Evolutionary conservation across 2,797 vertebrate species (phyloP).

Genomic region (Antennarius maculatus): DNA sequence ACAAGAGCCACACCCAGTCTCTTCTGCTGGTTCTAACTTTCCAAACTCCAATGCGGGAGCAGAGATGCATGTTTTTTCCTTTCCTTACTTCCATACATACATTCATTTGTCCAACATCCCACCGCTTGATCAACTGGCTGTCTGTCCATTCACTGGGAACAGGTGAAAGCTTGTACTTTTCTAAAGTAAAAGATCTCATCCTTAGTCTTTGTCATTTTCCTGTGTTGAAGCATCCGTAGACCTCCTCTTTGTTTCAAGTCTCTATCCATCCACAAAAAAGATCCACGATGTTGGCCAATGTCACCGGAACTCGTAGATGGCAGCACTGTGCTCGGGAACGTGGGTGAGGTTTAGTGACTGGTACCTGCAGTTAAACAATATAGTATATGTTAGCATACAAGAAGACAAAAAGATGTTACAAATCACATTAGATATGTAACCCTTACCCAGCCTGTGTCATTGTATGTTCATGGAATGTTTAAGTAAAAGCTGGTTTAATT

Average conservation of each 20-base stretch:
- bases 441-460: background rate
- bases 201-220: constrained; percentile 20
- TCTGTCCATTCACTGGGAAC: constrained; percentile 33
- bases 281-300: constrained; percentile 69
- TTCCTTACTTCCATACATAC: constrained; percentile 39
- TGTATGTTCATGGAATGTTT: background rate
- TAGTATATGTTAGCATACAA: background rate
- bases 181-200: constrained; percentile 25
- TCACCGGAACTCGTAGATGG: constrained; percentile 99
- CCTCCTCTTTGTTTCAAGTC: constrained; percentile 59
- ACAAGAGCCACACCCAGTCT: constrained; percentile 49
- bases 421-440: too few relatives aligned
- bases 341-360: constrained; percentile 98
- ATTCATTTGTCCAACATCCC: constrained; percentile 60
- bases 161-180: constrained; percentile 38
- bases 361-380: constrained; percentile 83
- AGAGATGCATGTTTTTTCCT: constrained; percentile 22
- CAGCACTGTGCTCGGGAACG: constrained; percentile 96
- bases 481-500: background rate
- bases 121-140: constrained; percentile 32
- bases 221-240: constrained; percentile 65
- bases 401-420: too few relatives aligned
- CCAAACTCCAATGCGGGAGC: constrained; percentile 50
- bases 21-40: constrained; percentile 53
- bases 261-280: constrained; percentile 52